Evolutionary conservation across 2,888 invertebrate genomes (phyloP).

Genomic region (Onthophagus sagittarius): DNA sequence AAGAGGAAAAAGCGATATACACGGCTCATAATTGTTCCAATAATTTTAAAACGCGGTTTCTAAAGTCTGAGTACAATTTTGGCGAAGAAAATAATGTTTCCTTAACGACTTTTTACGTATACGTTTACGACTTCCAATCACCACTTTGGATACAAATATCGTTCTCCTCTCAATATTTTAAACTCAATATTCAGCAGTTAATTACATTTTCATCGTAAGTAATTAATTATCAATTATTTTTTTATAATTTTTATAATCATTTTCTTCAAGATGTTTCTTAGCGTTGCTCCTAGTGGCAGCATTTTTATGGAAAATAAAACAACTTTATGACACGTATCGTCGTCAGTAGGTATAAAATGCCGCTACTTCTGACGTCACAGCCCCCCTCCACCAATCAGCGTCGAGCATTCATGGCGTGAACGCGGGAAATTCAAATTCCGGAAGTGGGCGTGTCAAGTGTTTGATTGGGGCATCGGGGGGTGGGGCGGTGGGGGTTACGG

Average conservation of each 20-base stretch:
- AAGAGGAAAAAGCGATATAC: conserved; percentile 72
- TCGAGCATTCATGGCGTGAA: no score
- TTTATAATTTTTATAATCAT: background rate
- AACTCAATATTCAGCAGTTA: conserved; percentile 95
- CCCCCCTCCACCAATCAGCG: no score
- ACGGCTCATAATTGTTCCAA: conserved; percentile 75
- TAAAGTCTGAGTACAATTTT: conserved; percentile 90
- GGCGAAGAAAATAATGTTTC: conserved; percentile 87
- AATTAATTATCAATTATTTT: conserved; percentile 14
- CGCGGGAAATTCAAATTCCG: no score
- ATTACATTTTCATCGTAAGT: conserved; percentile 95
- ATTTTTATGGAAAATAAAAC: conserved; percentile 96
- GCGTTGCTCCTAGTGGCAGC: conserved; percentile 91
- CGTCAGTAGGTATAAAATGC: no score
- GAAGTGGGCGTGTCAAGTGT: no score
- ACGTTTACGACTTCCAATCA: conserved; percentile 94
- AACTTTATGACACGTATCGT: conserved; percentile 94
- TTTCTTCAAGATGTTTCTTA: conserved; percentile 80
- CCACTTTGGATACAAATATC: conserved; percentile 96
- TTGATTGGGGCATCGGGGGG: no score
- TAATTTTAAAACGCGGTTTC: conserved; percentile 66
- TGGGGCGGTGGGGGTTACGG: no score
- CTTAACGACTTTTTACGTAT: conserved; percentile 93
- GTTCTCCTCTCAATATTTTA: conserved; percentile 96
- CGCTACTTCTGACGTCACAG: no score